These are phyloP conservation scores for Palythoa grandiflora DNA, from an alignment of 92 coral and sea anemone species.

Conservation along the genomic window DNA sequence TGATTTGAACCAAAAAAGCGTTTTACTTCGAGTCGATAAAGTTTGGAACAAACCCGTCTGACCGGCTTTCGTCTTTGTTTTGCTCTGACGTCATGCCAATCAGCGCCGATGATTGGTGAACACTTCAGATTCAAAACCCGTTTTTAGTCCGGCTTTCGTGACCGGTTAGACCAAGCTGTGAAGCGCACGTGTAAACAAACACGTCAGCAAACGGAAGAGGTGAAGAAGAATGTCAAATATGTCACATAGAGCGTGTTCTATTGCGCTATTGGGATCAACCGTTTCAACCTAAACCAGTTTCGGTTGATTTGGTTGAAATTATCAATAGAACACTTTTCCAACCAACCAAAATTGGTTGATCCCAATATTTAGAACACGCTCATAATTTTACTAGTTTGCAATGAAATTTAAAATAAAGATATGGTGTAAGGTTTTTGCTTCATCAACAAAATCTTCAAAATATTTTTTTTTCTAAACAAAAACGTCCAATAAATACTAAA, in stretches of 20 bases:
- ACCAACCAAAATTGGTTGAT: too few relatives aligned
- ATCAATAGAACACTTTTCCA: too few relatives aligned
- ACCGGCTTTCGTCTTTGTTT: slow-evolving; percentile 10
- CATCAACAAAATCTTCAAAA: too few relatives aligned
- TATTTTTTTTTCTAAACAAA: too few relatives aligned
- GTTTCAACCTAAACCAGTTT: too few relatives aligned
- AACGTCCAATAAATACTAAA: too few relatives aligned
- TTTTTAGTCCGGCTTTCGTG: not conserved
- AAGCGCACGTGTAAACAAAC: not conserved
- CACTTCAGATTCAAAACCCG: slow-evolving; percentile 9
- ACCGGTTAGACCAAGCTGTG: not conserved
- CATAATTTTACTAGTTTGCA: too few relatives aligned
- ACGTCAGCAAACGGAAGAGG: not conserved
- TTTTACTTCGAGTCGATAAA: not conserved
- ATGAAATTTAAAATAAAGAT: too few relatives aligned
- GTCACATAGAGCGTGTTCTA: not conserved
- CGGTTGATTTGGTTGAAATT: too few relatives aligned
- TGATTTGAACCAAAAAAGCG: not conserved
- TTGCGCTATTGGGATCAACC: too few relatives aligned
- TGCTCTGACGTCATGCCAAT: slow-evolving; percentile 18
- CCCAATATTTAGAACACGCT: too few relatives aligned
- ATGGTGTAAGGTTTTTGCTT: too few relatives aligned
- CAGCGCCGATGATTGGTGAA: slow-evolving; percentile 28
- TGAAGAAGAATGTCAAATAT: not conserved
- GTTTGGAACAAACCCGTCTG: slow-evolving; percentile 21